Percentiles rank a stretch among this genome's conserved stretches.
phyloP scores from a whole-genome alignment of 2,888 invertebrate genomes.

The Crematogaster levior region DNA sequence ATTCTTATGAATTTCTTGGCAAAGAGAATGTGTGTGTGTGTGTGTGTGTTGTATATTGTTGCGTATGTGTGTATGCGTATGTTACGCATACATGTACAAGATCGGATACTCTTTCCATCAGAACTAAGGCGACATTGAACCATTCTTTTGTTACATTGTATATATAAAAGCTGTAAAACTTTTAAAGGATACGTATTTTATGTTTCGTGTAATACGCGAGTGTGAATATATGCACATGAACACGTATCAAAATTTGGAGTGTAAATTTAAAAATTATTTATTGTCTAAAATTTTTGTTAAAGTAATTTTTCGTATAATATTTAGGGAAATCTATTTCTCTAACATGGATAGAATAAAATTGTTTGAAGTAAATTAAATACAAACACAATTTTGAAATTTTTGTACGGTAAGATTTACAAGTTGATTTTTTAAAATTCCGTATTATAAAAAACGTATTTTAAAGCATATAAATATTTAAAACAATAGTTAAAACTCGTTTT shows the following conservation, averaged over 20 bases:
- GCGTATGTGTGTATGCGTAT: neutral
- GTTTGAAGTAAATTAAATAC: neutral
- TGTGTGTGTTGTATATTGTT: neutral
- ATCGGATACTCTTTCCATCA: conserved; percentile 46
- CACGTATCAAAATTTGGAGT: neutral
- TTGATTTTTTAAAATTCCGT: neutral
- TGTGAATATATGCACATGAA: neutral
- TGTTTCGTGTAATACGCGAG: neutral
- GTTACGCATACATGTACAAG: conserved; percentile 28
- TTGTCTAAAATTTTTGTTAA: neutral
- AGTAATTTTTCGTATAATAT: neutral
- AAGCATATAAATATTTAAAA: neutral
- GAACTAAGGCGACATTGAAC: conserved; percentile 29
- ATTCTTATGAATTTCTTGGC: conserved; percentile 54
- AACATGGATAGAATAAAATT: neutral
- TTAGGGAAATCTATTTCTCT: neutral
- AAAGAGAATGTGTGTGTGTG: conserved; percentile 30
- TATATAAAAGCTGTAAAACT: conserved; percentile 20
- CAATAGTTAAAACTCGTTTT: no score
- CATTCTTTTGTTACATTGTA: conserved; percentile 4
- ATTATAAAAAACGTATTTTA: neutral
- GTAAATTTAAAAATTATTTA: neutral
- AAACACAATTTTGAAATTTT: neutral
- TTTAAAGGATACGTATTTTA: neutral
- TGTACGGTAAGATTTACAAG: neutral